Conservation (phyloP, 1,140 invertebrate genomes). For the Drosophila leontia region DNA sequence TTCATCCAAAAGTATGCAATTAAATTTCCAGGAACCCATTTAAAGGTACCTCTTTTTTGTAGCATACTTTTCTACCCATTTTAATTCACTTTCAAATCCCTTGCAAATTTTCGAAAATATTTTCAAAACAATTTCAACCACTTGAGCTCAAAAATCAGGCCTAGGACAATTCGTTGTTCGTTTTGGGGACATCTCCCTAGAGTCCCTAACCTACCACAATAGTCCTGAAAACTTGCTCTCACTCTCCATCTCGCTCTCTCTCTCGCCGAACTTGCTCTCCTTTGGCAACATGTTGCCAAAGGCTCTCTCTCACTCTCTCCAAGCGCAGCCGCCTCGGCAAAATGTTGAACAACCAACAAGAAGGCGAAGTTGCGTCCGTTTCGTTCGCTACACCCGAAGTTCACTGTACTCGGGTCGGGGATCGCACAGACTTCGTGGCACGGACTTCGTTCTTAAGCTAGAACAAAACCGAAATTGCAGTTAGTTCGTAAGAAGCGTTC, state of each 20-base stretch:
- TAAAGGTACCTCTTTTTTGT: not conserved
- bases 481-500: constrained; percentile 81
- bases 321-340: constrained; percentile 31
- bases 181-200: constrained; percentile 4
- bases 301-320: not conserved
- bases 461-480: constrained; percentile 76
- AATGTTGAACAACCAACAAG: constrained; percentile 22
- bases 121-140: not conserved
- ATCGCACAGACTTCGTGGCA: constrained; percentile 1
- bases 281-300: constrained; percentile 55
- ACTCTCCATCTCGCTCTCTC: not conserved
- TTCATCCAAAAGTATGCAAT: not conserved
- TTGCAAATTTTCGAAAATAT: not conserved
- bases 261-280: constrained; percentile 19
- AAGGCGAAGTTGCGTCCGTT: constrained; percentile 6
- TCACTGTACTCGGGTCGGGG: constrained; percentile 31
- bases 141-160: not conserved
- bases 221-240: constrained; percentile 1
- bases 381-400: constrained; percentile 23
- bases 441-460: constrained; percentile 67
- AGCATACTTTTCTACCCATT: not conserved
- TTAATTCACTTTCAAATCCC: not conserved
- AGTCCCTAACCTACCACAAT: constrained; percentile 48
- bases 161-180: constrained; percentile 30
- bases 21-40: not conserved